Percentiles rank a stretch among this genome's conserved stretches.
Conservation (phyloP, 2,797 vertebrate genomes). For the Sphenodon punctatus region DNA sequence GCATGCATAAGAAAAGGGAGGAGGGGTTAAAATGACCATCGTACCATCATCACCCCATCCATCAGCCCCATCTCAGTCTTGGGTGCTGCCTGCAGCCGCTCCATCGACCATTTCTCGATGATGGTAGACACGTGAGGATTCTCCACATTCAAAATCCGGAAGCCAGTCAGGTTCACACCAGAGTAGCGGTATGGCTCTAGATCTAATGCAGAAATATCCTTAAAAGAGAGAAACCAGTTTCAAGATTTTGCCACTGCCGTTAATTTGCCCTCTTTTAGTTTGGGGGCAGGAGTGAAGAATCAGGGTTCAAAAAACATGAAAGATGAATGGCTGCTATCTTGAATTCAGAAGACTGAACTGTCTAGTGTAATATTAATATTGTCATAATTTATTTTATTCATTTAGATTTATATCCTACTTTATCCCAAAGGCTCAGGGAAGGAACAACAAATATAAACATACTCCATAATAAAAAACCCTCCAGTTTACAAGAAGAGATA, state of each 20-base stretch:
- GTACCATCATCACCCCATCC: slow-evolving; percentile 98
- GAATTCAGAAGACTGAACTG: neutral
- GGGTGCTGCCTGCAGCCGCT: slow-evolving; percentile 86
- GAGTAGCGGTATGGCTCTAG: slow-evolving; percentile 98
- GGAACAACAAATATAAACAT: no score
- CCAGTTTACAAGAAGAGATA: no score
- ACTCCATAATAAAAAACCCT: no score
- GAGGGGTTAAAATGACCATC: slow-evolving; percentile 30
- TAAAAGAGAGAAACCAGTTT: slow-evolving; percentile 42
- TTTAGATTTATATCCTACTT: no score
- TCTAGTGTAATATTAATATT: neutral
- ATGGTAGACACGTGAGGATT: slow-evolving; percentile 93
- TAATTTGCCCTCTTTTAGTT: no score
- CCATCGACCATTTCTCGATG: slow-evolving; percentile 97
- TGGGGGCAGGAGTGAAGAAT: no score
- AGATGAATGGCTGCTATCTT: neutral
- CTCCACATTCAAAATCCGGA: slow-evolving; percentile 96
- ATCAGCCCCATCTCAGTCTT: slow-evolving; percentile 91
- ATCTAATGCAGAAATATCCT: slow-evolving; percentile 98
- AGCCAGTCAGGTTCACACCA: slow-evolving; percentile 97
- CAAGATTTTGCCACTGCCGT: neutral
- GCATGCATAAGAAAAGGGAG: neutral
- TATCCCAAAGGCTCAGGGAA: no score
- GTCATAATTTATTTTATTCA: no score
- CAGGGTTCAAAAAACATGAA: neutral